Conservation (phyloP, 2,113 vertebrate genomes). For the Galbula dea region DNA sequence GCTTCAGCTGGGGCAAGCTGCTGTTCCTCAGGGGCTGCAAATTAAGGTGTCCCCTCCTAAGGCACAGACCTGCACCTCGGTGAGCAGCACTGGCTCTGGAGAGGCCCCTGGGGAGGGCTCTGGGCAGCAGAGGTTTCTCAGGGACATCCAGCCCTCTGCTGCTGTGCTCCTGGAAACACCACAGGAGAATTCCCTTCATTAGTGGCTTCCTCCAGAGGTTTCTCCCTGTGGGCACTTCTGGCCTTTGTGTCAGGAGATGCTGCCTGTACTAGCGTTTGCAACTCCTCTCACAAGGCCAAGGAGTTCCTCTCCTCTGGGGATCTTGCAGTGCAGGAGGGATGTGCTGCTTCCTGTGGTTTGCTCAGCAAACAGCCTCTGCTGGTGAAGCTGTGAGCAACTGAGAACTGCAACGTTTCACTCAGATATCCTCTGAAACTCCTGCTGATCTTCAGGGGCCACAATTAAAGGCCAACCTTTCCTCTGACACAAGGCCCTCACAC, state of each 20-base stretch:
- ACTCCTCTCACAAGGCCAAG: not conserved
- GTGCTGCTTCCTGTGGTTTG: no score
- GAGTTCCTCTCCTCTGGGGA: rapidly evolving
- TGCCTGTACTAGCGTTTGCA: not conserved
- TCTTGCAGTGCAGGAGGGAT: not conserved
- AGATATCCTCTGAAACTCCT: not conserved
- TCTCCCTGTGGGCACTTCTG: not conserved
- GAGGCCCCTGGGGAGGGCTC: not conserved
- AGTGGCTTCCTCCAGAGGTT: not conserved
- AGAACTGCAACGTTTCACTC: not conserved
- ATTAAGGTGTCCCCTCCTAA: not conserved
- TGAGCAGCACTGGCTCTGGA: rapidly evolving
- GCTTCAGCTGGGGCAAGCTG: no score
- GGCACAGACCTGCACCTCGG: not conserved
- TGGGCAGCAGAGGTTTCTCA: rapidly evolving
- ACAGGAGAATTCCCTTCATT: no score
- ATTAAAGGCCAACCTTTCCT: not conserved
- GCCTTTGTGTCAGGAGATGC: not conserved
- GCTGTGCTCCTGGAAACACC: no score
- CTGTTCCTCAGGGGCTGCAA: not conserved
- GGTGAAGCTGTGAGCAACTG: not conserved
- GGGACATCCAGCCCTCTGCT: not conserved
- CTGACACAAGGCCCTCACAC: not conserved
- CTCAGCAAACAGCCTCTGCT: not conserved
- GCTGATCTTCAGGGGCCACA: not conserved